A percentile compares a stretch with the other conserved stretches of the same genome.
Evolutionary conservation across 2,113 vertebrate genomes (phyloP).

Genomic region (Nyctibius bracteatus): DNA sequence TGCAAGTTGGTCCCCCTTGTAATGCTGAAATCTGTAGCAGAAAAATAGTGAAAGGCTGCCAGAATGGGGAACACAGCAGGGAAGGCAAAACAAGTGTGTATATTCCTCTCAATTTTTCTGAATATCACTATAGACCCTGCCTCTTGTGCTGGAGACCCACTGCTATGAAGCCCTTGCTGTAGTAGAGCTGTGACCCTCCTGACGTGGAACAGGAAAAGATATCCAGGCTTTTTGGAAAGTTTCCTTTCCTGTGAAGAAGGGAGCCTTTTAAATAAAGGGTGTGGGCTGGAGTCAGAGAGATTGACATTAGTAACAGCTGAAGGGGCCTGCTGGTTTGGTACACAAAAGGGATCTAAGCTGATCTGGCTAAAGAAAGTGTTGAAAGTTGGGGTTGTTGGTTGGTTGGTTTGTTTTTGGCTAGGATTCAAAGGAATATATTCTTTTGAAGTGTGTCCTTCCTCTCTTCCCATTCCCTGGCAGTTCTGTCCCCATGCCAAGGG

Average conservation of each 20-base stretch:
- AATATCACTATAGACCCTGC: neutral
- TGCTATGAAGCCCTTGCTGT: neutral
- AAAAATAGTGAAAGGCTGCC: neutral
- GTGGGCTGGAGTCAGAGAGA: neutral
- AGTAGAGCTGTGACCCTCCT: neutral
- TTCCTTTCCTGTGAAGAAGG: neutral
- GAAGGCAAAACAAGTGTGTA: neutral
- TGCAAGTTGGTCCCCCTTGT: slow-evolving; percentile 47
- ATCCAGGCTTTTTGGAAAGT: neutral
- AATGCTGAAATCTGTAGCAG: slow-evolving; percentile 52
- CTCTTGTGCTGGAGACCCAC: neutral
- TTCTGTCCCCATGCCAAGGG: neutral
- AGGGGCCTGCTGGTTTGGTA: neutral
- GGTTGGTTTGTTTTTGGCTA: neutral
- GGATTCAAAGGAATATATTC: neutral
- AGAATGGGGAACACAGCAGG: neutral
- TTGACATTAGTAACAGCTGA: neutral
- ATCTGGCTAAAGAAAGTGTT: neutral
- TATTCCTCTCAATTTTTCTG: neutral
- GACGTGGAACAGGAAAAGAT: neutral
- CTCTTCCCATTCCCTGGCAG: neutral
- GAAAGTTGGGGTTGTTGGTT: neutral
- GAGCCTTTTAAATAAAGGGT: neutral
- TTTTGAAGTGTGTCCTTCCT: neutral
- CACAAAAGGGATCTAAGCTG: neutral